Evolutionary conservation across 2,888 invertebrate genomes (phyloP).

Genomic region (Mesorhabditis sp.): DNA sequence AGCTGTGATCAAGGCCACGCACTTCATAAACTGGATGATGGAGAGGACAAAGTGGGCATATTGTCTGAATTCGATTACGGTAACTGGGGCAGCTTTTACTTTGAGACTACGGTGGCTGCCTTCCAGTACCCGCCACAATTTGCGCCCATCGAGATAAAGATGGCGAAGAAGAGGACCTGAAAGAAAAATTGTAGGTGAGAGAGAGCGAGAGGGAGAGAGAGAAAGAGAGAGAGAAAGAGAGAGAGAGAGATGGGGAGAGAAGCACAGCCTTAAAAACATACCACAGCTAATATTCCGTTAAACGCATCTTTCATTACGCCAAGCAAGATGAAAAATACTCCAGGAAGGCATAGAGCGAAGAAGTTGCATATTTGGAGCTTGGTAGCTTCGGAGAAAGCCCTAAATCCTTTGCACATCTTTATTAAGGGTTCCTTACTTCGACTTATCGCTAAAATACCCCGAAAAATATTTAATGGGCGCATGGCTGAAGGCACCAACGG

Average conservation of each 20-base stretch:
- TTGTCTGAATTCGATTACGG: slow-evolving; percentile 23
- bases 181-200: not conserved
- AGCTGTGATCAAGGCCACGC: slow-evolving; percentile 46
- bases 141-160: slow-evolving; percentile 41
- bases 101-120: slow-evolving; percentile 45
- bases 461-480: slow-evolving; percentile 4
- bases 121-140: slow-evolving; percentile 55
- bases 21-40: slow-evolving; percentile 50
- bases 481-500: not conserved
- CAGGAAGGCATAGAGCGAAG: not conserved
- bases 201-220: slow-evolving; percentile 25
- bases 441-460: not conserved
- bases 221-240: not conserved
- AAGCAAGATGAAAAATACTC: not conserved
- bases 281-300: not conserved
- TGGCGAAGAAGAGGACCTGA: slow-evolving; percentile 30
- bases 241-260: not conserved
- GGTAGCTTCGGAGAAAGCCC: not conserved
- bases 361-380: slow-evolving; percentile 1
- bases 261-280: not conserved
- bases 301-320: not conserved
- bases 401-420: not conserved
- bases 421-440: not conserved
- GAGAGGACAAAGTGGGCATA: slow-evolving; percentile 49
- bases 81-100: slow-evolving; percentile 19